A percentile compares a stretch with the other conserved stretches of the same genome.
Conservation (phyloP, 1,140 invertebrate genomes). For the Leptestheria dahalacensis region DNA sequence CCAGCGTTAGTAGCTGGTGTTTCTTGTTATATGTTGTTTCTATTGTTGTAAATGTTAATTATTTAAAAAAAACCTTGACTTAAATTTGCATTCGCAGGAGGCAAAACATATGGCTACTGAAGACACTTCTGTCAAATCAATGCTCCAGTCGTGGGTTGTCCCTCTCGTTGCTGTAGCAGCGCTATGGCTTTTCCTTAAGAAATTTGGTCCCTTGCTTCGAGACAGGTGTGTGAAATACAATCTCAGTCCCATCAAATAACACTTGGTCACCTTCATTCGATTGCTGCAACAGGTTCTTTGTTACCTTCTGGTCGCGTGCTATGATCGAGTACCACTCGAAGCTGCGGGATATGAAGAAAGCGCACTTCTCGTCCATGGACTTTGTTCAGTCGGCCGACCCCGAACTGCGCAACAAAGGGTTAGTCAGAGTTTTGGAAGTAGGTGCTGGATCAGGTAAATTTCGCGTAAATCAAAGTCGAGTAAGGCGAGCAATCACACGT, state of each 20-base stretch:
- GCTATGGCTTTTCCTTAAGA: background rate
- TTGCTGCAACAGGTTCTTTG: constrained; percentile 6
- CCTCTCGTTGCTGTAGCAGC: background rate
- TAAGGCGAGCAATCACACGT: background rate
- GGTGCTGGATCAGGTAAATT: constrained; percentile 20
- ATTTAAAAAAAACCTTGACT: too few species aligned
- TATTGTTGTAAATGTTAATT: too few species aligned
- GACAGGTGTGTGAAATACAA: background rate
- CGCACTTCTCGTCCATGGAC: constrained; percentile 14
- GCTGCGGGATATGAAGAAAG: constrained; percentile 11
- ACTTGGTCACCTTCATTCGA: background rate
- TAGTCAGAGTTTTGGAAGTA: constrained; percentile 22
- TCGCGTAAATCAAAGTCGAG: background rate
- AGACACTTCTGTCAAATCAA: background rate
- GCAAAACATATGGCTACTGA: background rate
- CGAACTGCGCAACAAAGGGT: constrained; percentile 7
- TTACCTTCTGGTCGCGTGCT: background rate
- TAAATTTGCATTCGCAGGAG: too few species aligned
- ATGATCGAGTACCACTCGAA: constrained; percentile 12
- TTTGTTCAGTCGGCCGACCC: constrained; percentile 11
- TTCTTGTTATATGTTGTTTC: too few species aligned
- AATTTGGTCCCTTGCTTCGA: constrained; percentile 1
- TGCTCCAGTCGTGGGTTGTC: background rate
- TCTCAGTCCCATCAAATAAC: background rate
- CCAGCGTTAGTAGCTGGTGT: too few species aligned